Base-by-base conservation (phyloP, 2,797 vertebrate species). In the Phalanger gymnotis region DNA sequence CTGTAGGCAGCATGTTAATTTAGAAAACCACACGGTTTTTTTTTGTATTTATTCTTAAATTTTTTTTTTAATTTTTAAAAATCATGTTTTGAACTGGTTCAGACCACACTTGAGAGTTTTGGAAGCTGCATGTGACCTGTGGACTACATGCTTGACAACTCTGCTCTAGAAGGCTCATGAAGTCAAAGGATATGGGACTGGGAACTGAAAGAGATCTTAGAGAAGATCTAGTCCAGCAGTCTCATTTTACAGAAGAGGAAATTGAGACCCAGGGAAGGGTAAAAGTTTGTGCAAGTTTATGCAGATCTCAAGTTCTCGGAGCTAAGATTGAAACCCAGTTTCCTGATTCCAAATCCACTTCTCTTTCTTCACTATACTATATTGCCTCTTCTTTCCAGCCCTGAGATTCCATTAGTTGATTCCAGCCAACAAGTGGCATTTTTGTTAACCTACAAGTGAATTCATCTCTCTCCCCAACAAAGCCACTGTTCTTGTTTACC, bases 381-480 rank as follows among this genome's bases (percentile, higher is more conserved):
- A 5, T 25, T 81, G 19, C 40, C 6, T 81, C 5, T 47, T 22
- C 22, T 81, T 47, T 47, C 73, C 22, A 47, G 27, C 40, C 22
- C 13, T 27, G 22, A 81, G 22, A 10, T 81, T 47, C 12, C 6
- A 66, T 51, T 40, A 53, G 66, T 81, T 53, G 19, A 96, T 52
- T 61, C 40, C 28, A 96, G 81, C 34, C 92, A 93, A 95, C 91
- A 94, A 89, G 0, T 0, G 93, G 58, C 25, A 95, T 96, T 89
- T 95, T 61, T 95, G 30, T 40, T 94, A 58, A 94, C 92, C 58
- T 90, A 94, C 90, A 90, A 97, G 92, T 28, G 54, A 97, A 95
- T 94, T 73, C 73, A 93, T 90, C 89, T 93, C 16, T 94, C 96
- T 93, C 90, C 22, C 22, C 73, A 81, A 81, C 22, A 40, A n/a